These are phyloP conservation scores for Montipora efflorescens DNA, from an alignment of 64 coral and sea anemone genomes.

Conservation along the genomic window DNA sequence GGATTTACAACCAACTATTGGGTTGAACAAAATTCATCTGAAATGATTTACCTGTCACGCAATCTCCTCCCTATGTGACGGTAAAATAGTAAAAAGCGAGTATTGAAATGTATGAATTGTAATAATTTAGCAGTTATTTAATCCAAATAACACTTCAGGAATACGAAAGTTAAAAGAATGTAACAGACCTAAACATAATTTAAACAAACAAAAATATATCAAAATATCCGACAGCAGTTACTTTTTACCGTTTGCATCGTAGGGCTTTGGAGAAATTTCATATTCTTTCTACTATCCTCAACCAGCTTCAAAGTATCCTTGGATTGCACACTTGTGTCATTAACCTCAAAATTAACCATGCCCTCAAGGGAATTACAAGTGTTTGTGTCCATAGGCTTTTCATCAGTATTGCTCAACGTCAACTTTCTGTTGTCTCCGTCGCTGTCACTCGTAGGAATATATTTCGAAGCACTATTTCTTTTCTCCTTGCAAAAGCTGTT, in stretches of 20 bases:
- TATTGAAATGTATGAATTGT: neutral
- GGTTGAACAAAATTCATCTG: neutral
- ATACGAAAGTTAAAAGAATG: neutral
- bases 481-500: conserved; percentile 24
- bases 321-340: conserved; percentile 82
- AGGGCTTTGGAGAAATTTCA: conserved; percentile 56
- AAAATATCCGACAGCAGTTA: conserved; percentile 99
- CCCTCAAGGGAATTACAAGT: conserved; percentile 62
- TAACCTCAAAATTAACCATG: conserved; percentile 67
- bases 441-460: conserved; percentile 62
- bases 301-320: conserved; percentile 67
- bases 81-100: too few species aligned
- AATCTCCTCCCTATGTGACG: neutral
- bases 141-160: neutral
- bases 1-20: neutral
- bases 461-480: conserved; percentile 77
- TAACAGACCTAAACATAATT: neutral
- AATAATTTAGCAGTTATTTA: neutral
- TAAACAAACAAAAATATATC: neutral
- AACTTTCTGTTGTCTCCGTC: conserved; percentile 48
- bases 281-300: conserved; percentile 4
- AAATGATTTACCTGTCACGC: neutral
- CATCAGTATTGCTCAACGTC: conserved; percentile 21
- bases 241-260: conserved; percentile 80
- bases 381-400: neutral